Evolutionary conservation across 2,888 invertebrate genomes (phyloP).

Genomic region (Drosophila fungiperda): DNA sequence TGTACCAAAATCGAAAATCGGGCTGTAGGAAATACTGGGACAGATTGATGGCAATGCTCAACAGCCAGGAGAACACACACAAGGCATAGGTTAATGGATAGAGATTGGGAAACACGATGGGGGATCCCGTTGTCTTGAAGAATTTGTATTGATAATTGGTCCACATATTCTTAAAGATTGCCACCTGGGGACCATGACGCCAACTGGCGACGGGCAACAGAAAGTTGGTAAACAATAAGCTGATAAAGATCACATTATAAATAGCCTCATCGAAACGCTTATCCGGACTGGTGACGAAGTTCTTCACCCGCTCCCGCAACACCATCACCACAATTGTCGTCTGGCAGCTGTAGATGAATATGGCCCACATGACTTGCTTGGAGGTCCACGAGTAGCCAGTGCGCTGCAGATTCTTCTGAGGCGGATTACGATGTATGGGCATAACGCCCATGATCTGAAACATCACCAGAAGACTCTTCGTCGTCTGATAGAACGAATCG

Average conservation of each 20-base stretch:
- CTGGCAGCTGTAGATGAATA: constrained; percentile 88
- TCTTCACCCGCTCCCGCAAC: constrained; percentile 86
- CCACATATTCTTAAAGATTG: constrained; percentile 92
- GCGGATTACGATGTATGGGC: constrained; percentile 89
- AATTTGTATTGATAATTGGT: constrained; percentile 89
- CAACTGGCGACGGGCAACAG: constrained; percentile 89
- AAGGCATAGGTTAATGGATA: constrained; percentile 88
- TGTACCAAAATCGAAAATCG: constrained; percentile 90
- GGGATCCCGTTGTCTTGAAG: constrained; percentile 85
- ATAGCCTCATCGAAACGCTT: constrained; percentile 91
- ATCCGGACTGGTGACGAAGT: constrained; percentile 87
- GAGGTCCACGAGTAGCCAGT: constrained; percentile 89
- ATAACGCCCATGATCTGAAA: constrained; percentile 92
- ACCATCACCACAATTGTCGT: constrained; percentile 87
- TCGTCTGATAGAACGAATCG: constrained; percentile 90
- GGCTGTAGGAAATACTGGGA: constrained; percentile 90
- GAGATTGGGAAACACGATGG: constrained; percentile 89
- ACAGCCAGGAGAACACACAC: constrained; percentile 89
- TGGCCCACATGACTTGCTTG: constrained; percentile 89
- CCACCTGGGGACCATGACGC: constrained; percentile 90
- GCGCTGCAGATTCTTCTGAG: constrained; percentile 85
- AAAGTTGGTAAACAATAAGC: constrained; percentile 90
- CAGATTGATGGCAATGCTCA: constrained; percentile 88
- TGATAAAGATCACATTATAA: constrained; percentile 90
- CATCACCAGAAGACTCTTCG: constrained; percentile 89